Evolutionary conservation across 1,140 invertebrate genomes (phyloP), one percentile per base, ranked within the genome.

Genomic region (Cherax destructor): DNA sequence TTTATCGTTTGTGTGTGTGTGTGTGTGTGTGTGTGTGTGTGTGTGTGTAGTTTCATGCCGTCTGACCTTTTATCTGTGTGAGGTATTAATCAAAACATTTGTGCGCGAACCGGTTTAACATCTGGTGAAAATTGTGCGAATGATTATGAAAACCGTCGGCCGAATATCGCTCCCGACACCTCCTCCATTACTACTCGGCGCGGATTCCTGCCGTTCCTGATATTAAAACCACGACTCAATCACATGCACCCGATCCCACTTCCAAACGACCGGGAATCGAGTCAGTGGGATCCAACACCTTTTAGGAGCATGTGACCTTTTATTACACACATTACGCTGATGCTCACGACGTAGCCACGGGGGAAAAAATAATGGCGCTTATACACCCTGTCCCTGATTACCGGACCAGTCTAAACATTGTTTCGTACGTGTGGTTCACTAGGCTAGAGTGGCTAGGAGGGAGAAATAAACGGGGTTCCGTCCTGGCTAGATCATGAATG

Each of bases 211-310:
- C 90, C 90, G 90, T 74, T 91, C 90, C 77, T 91, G 90, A 91
- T 91, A 91, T 91, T 91, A 91, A 91, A 86, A 91, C 90, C 90
- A 84, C 90, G 90, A 91, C 90, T 91, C 90, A 81, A 91, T 91
- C 90, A 91, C 90, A 91, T 86, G 90, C 84, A 86, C 90, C 90
- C 84, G 90, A 86, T 81, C 84, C 83, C 83, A 91, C 89, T 91
- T 81, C 90, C 83, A 91, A 91, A 86, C 76, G 74, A 83, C 90
- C 65, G 90, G 84, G 90, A 91, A 91, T 91, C 90, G 90, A 91
- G 84, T 91, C 90, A 91, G 83, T 91, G 79, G 90, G 90, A 91
- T 91, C 90, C 90, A 91, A 74, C 83, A 91, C 90, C 90, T 91
- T 91, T 86, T 91, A 91, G 86, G 50, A 79, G 30, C 59, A 50